Evolutionary conservation across 2,797 vertebrate genomes (phyloP), one percentile per base, ranked within the genome.

Genomic region (Mastacembelus armatus): DNA sequence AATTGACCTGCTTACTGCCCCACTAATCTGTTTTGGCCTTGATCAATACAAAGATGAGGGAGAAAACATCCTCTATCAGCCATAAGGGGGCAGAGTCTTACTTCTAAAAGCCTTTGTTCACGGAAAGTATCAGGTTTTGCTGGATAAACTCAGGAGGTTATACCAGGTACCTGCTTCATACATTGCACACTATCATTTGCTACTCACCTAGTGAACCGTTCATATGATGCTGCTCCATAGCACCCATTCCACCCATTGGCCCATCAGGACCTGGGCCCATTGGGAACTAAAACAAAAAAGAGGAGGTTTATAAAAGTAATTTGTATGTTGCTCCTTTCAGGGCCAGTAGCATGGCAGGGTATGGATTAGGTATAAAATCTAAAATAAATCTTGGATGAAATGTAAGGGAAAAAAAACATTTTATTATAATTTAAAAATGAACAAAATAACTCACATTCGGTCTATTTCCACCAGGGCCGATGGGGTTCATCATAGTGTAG

Each of bases 141-240:
- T 27, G 24, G 16, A 40, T 18, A 19, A 7, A 35, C 10, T 51
- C 35, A 39, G 5, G 36, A 68, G 52, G 19, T 47, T 26, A 16
- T 16, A 32, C 3, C 7, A 54, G 29, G 52, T 10, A 10, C 22
- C 29, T 38, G 33, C 42, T 49, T 29, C 16, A 30, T n/a, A 18
- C 52, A 68, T 43, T 47, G 44, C 15, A 33, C 29, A 43, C 14
- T 6, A 1, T 59, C 2, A 47, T 35, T 36, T n/a, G 32, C 11
- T 22, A 80, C 94, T 91, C 81, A 97, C 96, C 96, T 94, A 96
- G 88, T 66, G 96, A 96, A 85, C 96, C 96, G 27, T 98, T 97
- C 94, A 96, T 95, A 89, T 96, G 96, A 79, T 97, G 96, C n/a
- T 95, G 95, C 85, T 97, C 96, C 95, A 97, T 94, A 0, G 94